These are phyloP conservation scores for Micrasema longulum DNA, from an alignment of 1,140 invertebrate species.

Conservation along the genomic window DNA sequence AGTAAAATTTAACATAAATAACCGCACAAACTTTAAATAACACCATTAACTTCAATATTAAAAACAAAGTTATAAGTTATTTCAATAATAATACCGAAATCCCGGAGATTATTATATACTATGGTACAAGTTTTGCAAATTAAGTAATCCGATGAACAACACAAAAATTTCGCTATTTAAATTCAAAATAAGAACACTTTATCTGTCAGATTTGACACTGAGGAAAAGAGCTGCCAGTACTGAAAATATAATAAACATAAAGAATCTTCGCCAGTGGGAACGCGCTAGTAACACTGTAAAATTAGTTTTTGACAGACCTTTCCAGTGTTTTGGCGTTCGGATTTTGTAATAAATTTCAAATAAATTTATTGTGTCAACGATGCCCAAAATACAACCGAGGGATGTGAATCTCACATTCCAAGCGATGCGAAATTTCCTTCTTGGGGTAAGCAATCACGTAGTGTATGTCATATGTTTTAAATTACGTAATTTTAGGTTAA, in stretches of 20 bases:
- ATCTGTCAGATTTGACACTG: background rate
- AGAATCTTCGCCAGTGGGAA: too few species aligned
- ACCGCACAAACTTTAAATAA: too few species aligned
- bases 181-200: too few species aligned
- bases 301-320: conserved; percentile 5
- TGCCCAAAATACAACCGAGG: conserved; percentile 57
- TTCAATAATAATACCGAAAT: too few species aligned
- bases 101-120: too few species aligned
- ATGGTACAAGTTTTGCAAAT: too few species aligned
- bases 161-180: too few species aligned
- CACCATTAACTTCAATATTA: too few species aligned
- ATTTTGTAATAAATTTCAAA: background rate
- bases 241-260: background rate
- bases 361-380: conserved; percentile 32
- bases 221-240: background rate
- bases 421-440: conserved; percentile 70
- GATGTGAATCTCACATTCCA: conserved; percentile 73
- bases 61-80: too few species aligned
- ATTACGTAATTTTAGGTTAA: conserved; percentile 45
- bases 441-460: conserved; percentile 67
- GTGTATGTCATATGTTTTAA: conserved; percentile 12
- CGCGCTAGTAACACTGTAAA: conserved; percentile 8
- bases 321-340: background rate
- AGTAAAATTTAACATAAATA: too few species aligned
- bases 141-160: too few species aligned